These are phyloP conservation scores for Leuciscus idus DNA, from an alignment of 2,113 vertebrate species.

Conservation along the genomic window DNA sequence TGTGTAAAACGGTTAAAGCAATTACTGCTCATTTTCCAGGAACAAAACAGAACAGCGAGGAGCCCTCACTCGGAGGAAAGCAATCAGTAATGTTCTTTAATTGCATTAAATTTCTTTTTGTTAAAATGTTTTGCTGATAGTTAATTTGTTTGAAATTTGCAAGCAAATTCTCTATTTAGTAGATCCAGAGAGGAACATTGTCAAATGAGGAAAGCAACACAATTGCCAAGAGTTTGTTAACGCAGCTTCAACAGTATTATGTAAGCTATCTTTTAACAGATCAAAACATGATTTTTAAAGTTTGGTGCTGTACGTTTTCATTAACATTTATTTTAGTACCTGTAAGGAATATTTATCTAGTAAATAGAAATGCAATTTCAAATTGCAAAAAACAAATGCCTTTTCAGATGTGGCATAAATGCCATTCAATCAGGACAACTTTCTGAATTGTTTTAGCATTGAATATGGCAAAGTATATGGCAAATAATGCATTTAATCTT, in stretches of 20 bases:
- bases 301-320: too few relatives aligned
- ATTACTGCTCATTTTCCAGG: slow-evolving; percentile 42
- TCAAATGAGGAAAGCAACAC: not conserved
- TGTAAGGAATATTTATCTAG: too few relatives aligned
- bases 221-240: slow-evolving; percentile 19
- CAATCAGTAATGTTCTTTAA: slow-evolving; percentile 22
- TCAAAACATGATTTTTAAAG: not conserved
- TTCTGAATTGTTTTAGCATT: too few relatives aligned
- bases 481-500: too few relatives aligned
- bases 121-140: slow-evolving; percentile 38
- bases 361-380: too few relatives aligned
- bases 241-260: not conserved
- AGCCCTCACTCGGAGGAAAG: not conserved
- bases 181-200: not conserved
- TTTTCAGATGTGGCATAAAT: too few relatives aligned
- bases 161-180: slow-evolving; percentile 7
- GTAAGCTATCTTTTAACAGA: not conserved
- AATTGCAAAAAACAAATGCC: too few relatives aligned
- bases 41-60: slow-evolving; percentile 35
- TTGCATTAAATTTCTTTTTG: slow-evolving; percentile 30
- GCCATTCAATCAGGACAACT: too few relatives aligned
- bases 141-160: slow-evolving; percentile 5
- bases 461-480: too few relatives aligned
- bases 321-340: too few relatives aligned
- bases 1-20: slow-evolving; percentile 27